Evolutionary conservation across 2,113 vertebrate species (phyloP).

Genomic region (Lagopus leucura): DNA sequence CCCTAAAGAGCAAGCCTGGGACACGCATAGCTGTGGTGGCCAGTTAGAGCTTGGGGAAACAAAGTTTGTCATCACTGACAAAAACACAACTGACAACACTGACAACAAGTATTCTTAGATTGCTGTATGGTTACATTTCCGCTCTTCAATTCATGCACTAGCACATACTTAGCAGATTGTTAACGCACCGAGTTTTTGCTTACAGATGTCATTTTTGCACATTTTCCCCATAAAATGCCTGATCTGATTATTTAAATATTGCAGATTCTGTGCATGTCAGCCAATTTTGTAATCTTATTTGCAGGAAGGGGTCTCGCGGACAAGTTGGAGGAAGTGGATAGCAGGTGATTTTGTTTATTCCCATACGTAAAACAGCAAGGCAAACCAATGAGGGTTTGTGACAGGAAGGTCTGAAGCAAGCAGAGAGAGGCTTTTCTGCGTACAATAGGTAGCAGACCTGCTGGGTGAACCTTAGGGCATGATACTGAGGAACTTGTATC

Average conservation of each 20-base stretch:
- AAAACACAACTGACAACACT: background rate
- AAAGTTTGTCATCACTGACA: background rate
- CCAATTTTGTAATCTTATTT: background rate
- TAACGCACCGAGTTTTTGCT: background rate
- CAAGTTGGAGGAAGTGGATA: background rate
- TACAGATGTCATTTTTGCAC: background rate
- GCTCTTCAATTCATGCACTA: background rate
- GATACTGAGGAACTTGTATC: background rate
- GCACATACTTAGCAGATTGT: accelerated
- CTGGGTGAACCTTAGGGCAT: background rate
- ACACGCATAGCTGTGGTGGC: background rate
- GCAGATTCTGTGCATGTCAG: background rate
- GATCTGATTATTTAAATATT: background rate
- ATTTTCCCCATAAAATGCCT: background rate
- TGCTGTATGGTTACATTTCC: background rate
- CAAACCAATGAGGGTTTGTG: background rate
- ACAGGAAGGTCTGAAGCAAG: background rate
- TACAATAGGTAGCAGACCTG: background rate
- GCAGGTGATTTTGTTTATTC: background rate
- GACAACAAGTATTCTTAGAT: background rate
- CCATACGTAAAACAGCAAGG: background rate
- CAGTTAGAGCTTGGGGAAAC: background rate
- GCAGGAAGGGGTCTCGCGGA: background rate
- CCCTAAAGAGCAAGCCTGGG: background rate
- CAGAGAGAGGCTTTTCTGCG: background rate